phyloP scores from a whole-genome alignment of 2,113 vertebrate genomes.

The Zapus hudsonius region DNA sequence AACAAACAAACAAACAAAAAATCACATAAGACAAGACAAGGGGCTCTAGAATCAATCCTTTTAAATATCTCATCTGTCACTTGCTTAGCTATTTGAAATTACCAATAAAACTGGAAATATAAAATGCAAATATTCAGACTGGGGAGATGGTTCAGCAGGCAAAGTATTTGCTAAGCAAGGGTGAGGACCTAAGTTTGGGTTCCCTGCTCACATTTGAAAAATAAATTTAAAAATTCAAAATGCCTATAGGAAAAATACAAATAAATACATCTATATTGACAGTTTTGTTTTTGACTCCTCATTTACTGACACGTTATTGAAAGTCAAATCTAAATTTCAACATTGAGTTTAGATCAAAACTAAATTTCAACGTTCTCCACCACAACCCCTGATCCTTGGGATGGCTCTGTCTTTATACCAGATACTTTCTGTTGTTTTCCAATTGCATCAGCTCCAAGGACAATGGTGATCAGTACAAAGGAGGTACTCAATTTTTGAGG shows the following conservation, averaged over 20 bases:
- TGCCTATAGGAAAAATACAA: neutral
- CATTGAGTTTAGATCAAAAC: neutral
- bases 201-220: neutral
- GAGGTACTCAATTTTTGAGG: neutral
- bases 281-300: neutral
- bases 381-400: neutral
- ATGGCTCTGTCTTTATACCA: neutral
- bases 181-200: too few relatives aligned
- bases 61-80: neutral
- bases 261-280: neutral
- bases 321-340: slow-evolving; percentile 33
- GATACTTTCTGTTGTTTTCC: neutral
- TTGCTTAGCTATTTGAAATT: slow-evolving; percentile 17
- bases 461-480: neutral
- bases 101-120: neutral
- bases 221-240: slow-evolving; percentile 1
- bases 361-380: neutral
- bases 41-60: neutral
- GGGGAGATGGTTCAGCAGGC: too few relatives aligned
- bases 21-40: neutral
- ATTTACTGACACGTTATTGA: neutral
- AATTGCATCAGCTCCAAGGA: neutral
- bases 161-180: too few relatives aligned
- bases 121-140: neutral
- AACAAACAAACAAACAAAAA: too few relatives aligned